Evolutionary conservation across 2,113 vertebrate species (phyloP).

Genomic region (Chaetura pelagica): DNA sequence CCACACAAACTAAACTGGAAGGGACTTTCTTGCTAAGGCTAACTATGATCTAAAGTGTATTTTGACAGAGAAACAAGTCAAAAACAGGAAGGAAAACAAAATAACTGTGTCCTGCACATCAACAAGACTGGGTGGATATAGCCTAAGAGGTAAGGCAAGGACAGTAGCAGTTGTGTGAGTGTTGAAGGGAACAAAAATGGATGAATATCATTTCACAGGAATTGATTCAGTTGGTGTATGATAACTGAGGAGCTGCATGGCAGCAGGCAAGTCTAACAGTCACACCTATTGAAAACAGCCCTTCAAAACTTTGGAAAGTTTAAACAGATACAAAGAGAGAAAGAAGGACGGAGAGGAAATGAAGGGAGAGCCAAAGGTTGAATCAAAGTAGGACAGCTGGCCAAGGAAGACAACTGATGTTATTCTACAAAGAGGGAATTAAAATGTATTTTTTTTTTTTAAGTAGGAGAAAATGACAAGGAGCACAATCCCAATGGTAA

Average conservation of each 20-base stretch:
- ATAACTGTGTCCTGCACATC: neutral
- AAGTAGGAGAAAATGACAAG: neutral
- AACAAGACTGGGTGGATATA: neutral
- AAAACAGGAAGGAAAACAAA: neutral
- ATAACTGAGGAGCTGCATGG: neutral
- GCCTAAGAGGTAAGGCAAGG: neutral
- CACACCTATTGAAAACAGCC: conserved; percentile 26
- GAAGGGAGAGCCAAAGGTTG: neutral
- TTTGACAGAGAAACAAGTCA: neutral
- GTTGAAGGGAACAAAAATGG: neutral
- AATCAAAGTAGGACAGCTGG: neutral
- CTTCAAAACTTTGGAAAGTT: neutral
- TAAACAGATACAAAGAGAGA: neutral
- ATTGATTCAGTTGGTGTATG: neutral
- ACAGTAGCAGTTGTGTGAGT: neutral
- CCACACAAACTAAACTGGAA: neutral
- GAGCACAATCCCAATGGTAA: neutral
- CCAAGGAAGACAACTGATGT: conserved; percentile 11
- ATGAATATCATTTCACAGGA: neutral
- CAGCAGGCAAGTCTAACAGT: conserved; percentile 4
- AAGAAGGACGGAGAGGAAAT: neutral
- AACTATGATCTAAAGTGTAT: neutral
- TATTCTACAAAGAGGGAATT: neutral
- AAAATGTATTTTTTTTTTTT: neutral
- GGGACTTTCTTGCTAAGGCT: neutral